phyloP scores from a whole-genome alignment of 2,113 vertebrate genomes.

The Chaenocephalus aceratus region DNA sequence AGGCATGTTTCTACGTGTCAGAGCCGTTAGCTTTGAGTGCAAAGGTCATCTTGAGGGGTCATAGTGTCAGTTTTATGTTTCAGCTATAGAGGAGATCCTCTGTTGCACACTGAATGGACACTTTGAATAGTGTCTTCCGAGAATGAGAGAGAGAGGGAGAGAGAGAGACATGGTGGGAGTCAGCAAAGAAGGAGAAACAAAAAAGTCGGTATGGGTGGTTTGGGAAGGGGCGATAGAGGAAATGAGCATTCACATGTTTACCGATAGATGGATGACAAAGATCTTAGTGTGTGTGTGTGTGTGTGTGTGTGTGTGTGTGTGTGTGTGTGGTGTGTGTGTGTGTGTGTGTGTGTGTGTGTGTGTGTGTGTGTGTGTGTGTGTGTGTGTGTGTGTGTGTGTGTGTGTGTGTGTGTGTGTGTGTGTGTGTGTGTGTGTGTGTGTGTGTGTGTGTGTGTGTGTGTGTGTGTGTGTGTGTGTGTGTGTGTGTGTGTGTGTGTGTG shows the following conservation, averaged over 20 bases:
- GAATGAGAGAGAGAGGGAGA: constrained; percentile 18
- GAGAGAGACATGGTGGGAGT: constrained; percentile 22
- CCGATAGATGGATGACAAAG: constrained; percentile 52
- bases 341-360: not conserved
- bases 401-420: not conserved
- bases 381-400: not conserved
- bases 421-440: not conserved
- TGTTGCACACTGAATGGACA: constrained; percentile 67
- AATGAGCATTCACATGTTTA: constrained; percentile 62
- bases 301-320: not conserved
- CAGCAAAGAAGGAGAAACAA: constrained; percentile 41
- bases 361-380: not conserved
- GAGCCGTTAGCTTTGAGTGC: constrained; percentile 50
- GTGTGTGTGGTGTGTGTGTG: not conserved
- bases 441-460: not conserved
- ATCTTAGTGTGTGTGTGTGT: constrained; percentile 53
- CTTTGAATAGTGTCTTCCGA: constrained; percentile 39
- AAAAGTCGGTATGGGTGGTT: constrained; percentile 11
- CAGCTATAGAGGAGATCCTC: constrained; percentile 67
- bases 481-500: not conserved
- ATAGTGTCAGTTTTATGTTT: constrained; percentile 70
- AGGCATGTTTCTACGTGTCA: constrained; percentile 69
- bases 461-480: not conserved
- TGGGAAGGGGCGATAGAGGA: constrained; percentile 22
- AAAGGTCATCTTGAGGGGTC: constrained; percentile 67